phyloP scores from a whole-genome alignment of 2,797 vertebrate species.

The Coranthus polyacanthus region DNA sequence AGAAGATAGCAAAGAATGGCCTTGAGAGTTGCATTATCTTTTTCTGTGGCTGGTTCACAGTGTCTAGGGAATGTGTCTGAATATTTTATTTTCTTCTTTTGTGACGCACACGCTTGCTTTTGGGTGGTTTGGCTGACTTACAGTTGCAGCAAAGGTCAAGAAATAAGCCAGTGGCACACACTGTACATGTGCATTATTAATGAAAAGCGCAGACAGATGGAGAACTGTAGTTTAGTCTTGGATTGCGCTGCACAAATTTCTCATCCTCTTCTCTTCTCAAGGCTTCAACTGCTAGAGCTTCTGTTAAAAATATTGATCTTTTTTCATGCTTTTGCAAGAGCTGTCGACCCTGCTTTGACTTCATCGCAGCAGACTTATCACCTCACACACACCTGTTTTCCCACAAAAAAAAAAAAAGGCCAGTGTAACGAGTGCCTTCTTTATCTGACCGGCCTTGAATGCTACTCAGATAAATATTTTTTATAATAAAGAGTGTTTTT shows the following conservation, averaged over 20 bases:
- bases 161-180: neutral
- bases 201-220: neutral
- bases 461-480: constrained; percentile 13
- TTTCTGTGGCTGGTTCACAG: constrained; percentile 23
- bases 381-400: constrained; percentile 48
- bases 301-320: neutral
- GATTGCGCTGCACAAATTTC: neutral
- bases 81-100: constrained; percentile 1
- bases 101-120: neutral
- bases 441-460: constrained; percentile 52
- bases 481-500: constrained; percentile 11
- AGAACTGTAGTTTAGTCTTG: neutral
- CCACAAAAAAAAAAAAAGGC: constrained; percentile 39
- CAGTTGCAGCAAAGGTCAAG: neutral
- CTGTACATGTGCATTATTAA: neutral
- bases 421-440: neutral
- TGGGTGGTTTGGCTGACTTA: neutral
- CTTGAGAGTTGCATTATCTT: constrained; percentile 60
- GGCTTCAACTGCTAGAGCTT: too few relatives aligned
- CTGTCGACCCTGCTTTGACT: neutral
- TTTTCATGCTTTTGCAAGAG: neutral
- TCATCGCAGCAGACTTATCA: neutral
- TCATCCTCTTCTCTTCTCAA: neutral
- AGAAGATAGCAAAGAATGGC: constrained; percentile 48
- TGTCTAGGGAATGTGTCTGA: neutral